Conservation (phyloP, 2,888 invertebrate genomes). For the Drosophila pseudotalamancana region DNA sequence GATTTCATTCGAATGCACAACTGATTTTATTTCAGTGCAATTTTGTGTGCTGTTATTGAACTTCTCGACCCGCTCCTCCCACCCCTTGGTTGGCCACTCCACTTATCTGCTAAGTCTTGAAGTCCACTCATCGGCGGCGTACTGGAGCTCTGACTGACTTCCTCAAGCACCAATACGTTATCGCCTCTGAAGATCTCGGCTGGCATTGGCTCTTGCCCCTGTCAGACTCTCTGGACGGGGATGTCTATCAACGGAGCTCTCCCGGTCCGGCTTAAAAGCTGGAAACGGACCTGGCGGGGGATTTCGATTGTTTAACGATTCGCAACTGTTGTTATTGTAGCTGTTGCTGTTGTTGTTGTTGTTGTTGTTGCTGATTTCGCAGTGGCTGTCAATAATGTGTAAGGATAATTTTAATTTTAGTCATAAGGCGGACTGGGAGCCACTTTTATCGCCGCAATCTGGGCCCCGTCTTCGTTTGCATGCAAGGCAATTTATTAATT, state of each 20-base stretch:
- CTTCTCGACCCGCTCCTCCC: slow-evolving; percentile 4
- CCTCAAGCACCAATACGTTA: slow-evolving; percentile 59
- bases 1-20: background rate
- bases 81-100: slow-evolving; percentile 11
- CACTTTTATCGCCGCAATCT: slow-evolving; percentile 61
- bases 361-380: slow-evolving; percentile 8
- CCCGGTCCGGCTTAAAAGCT: slow-evolving; percentile 6
- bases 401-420: slow-evolving; percentile 70
- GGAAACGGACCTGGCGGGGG: background rate
- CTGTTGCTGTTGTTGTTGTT: slow-evolving; percentile 2
- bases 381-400: slow-evolving; percentile 62
- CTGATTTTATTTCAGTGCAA: background rate
- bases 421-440: slow-evolving; percentile 39
- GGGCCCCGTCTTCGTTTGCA: slow-evolving; percentile 45
- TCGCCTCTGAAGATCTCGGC: slow-evolving; percentile 59
- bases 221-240: slow-evolving; percentile 12
- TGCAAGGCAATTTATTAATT: slow-evolving; percentile 76
- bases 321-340: slow-evolving; percentile 46
- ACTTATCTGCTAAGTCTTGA: slow-evolving; percentile 42
- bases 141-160: slow-evolving; percentile 43
- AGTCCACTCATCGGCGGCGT: slow-evolving; percentile 45
- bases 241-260: slow-evolving; percentile 51
- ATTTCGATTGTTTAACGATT: slow-evolving; percentile 61
- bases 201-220: slow-evolving; percentile 18
- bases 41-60: slow-evolving; percentile 20